Evolutionary conservation across 2,797 vertebrate genomes (phyloP).

Genomic region (Enteromius trimaculatus): DNA sequence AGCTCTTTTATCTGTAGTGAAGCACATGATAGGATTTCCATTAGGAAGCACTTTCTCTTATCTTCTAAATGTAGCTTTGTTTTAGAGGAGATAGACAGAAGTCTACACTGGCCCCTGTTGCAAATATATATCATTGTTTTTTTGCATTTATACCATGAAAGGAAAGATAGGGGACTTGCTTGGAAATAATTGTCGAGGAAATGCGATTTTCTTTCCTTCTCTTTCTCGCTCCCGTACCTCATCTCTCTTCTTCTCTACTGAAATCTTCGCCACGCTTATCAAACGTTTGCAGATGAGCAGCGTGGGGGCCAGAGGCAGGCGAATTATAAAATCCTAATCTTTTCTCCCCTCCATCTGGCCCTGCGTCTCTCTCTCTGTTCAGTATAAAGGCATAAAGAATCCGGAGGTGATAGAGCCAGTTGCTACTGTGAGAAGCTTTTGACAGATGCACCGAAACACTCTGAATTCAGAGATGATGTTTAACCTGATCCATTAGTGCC

Average conservation of each 20-base stretch:
- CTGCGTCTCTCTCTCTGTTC: constrained; percentile 13
- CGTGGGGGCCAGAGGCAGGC: constrained; percentile 62
- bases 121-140: constrained; percentile 45
- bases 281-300: constrained; percentile 71
- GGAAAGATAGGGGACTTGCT: constrained; percentile 25
- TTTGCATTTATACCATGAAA: constrained; percentile 18
- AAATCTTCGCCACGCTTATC: constrained; percentile 72
- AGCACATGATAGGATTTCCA: constrained; percentile 19
- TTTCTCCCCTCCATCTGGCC: constrained; percentile 64
- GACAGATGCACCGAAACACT: constrained; percentile 46
- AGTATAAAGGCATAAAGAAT: constrained; percentile 20
- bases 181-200: constrained; percentile 68
- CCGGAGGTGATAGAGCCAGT: constrained; percentile 51
- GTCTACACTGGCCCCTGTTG: constrained; percentile 9
- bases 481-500: constrained; percentile 65
- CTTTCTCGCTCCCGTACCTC: constrained; percentile 38
- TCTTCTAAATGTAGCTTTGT: constrained; percentile 44
- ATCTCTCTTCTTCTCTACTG: constrained; percentile 53
- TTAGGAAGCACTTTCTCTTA: constrained; percentile 32
- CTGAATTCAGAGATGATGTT: constrained; percentile 37
- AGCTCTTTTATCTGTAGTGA: constrained; percentile 15
- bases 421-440: constrained; percentile 49
- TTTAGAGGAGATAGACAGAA: constrained; percentile 30
- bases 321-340: constrained; percentile 75
- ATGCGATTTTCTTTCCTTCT: constrained; percentile 64